Evolutionary conservation across 2,797 vertebrate genomes (phyloP).

Genomic region (Cichlasoma orientale): DNA sequence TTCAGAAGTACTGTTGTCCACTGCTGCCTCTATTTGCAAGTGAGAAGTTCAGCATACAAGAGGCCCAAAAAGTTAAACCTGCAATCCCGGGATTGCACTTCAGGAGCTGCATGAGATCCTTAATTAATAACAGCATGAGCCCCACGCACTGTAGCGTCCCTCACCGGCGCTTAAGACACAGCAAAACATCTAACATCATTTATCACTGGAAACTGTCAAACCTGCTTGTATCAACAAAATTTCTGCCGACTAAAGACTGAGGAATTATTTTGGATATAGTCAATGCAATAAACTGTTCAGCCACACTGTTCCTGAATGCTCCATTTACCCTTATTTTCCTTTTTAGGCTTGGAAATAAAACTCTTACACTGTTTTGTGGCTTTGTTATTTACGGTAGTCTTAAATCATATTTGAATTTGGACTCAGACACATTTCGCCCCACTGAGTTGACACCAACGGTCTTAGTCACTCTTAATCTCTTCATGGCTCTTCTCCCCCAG

Average conservation of each 20-base stretch:
- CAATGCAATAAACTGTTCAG: not conserved
- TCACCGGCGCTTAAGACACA: not conserved
- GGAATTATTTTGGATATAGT: not conserved
- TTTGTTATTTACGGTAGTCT: not conserved
- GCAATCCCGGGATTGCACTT: not conserved
- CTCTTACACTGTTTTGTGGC: not conserved
- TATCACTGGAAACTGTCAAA: not conserved
- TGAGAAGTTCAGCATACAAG: not conserved
- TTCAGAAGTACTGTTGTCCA: not conserved
- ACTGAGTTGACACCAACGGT: constrained; percentile 9
- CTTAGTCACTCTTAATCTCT: constrained; percentile 28
- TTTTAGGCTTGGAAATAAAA: not conserved
- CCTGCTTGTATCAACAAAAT: constrained; percentile 6
- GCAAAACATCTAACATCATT: not conserved
- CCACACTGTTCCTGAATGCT: fast-evolving
- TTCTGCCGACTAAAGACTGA: not conserved
- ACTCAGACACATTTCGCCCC: constrained; percentile 13
- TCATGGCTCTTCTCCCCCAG: constrained; percentile 16
- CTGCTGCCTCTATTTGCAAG: not conserved
- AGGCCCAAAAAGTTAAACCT: not conserved
- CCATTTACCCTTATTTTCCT: not conserved
- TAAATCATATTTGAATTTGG: constrained; percentile 11
- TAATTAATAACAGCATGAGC: constrained; percentile 1
- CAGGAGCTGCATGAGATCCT: not conserved
- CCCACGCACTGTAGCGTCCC: not conserved